Evolutionary conservation across 2,113 vertebrate species (phyloP), one percentile per base, ranked within the genome.

Genomic region (Meleagris gallopavo): DNA sequence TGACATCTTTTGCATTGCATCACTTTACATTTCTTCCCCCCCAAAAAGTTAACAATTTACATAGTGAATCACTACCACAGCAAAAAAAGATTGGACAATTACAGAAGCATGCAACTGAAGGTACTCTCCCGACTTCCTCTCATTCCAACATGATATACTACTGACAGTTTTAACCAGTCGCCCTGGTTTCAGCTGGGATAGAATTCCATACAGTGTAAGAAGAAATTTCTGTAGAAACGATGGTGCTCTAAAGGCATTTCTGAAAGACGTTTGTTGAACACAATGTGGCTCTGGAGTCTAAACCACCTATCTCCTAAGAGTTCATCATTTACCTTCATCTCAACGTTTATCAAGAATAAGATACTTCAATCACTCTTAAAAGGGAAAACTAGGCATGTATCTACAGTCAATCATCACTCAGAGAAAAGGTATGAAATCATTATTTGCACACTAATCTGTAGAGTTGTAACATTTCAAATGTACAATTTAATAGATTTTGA

Each of bases 241-340:
- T 5, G 14, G 38, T 70, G 21, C 62, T 64, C 13, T 21, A 30
- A 69, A 73, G 64, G 45, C 60, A 70, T 10, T 40, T 62, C 14
- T 32, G 58, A 55, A 87, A 72, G 43, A 74, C 14, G 11, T 4
- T 46, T 16, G 6, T 3, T 46, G 29, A 71, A 67, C 30, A n/a
- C 0, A 65, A 32, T 15, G 11, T 0, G 57, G 34, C 13, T 29
- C 55, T n/a, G 11, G 27, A 83, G 11, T 24, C 5, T 3, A 12
- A 73, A 69, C 45, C 41, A 21, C n/a, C 25, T 67, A 22, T 7
- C 50, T 43, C 77, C 34, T 46, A 46, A 7, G 15, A 48, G 82
- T 34, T 72, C 54, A n/a, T 3, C 0, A 62, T 50, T 72, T 36
- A 45, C 48, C 78, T 78, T n/a, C 16, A 50, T 29, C 30, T 72